Evolutionary conservation across 2,888 invertebrate genomes (phyloP).

Genomic region (Noctua fimbriata): DNA sequence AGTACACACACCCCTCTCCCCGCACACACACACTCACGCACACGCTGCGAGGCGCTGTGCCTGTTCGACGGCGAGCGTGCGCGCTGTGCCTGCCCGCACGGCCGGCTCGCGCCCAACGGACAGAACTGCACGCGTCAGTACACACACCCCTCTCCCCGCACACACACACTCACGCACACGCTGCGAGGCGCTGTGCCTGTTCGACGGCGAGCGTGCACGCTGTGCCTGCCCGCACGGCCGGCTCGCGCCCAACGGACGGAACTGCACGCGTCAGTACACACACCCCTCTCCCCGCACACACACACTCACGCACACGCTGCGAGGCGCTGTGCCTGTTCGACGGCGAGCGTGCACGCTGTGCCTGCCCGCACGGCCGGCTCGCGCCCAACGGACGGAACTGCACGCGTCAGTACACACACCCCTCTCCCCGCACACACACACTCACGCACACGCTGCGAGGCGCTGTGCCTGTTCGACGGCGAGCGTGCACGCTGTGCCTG

Average conservation of each 20-base stretch:
- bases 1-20: slow-evolving; percentile 66
- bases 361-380: slow-evolving; percentile 95
- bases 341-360: slow-evolving; percentile 92
- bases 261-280: slow-evolving; percentile 90
- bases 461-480: slow-evolving; percentile 94
- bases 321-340: slow-evolving; percentile 94
- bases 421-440: fast-evolving
- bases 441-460: slow-evolving; percentile 94
- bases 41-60: slow-evolving; percentile 93
- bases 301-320: slow-evolving; percentile 82
- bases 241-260: slow-evolving; percentile 91
- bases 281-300: not conserved
- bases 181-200: slow-evolving; percentile 95
- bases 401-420: slow-evolving; percentile 81
- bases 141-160: not conserved
- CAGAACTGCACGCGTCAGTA: slow-evolving; percentile 91
- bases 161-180: no score
- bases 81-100: slow-evolving; percentile 96
- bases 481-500: slow-evolving; percentile 93
- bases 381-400: slow-evolving; percentile 92
- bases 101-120: slow-evolving; percentile 92
- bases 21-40: not conserved
- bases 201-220: slow-evolving; percentile 91
- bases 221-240: slow-evolving; percentile 96
- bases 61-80: slow-evolving; percentile 92